Conservation (phyloP, 2,797 vertebrate species). For the Margarornis squamiger region DNA sequence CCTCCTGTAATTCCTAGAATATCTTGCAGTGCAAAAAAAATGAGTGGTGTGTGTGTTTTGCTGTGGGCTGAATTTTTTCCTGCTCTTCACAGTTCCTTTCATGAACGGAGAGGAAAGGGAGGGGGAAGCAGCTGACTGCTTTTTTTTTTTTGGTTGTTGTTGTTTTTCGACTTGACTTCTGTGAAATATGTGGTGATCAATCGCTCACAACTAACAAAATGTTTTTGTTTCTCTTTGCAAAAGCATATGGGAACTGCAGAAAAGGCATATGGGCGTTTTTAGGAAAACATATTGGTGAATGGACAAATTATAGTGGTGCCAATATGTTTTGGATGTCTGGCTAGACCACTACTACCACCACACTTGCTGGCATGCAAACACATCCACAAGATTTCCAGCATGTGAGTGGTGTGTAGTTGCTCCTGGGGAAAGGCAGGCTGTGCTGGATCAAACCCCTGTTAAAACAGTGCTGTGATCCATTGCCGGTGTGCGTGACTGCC, state of each 20-base stretch:
- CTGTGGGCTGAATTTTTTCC: constrained; percentile 59
- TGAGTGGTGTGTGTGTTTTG: constrained; percentile 50
- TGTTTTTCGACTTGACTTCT: constrained; percentile 71
- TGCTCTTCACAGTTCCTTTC: constrained; percentile 64
- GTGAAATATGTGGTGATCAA: constrained; percentile 77
- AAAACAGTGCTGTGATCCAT: not conserved
- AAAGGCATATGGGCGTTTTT: constrained; percentile 80
- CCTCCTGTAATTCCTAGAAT: constrained; percentile 65
- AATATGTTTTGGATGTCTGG: constrained; percentile 74
- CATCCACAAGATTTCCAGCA: constrained; percentile 22
- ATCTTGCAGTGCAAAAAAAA: constrained; percentile 41
- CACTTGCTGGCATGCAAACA: constrained; percentile 55
- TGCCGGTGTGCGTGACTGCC: not conserved
- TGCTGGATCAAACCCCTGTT: not conserved
- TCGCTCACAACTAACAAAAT: constrained; percentile 77
- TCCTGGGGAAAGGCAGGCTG: constrained; percentile 15
- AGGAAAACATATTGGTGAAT: constrained; percentile 79
- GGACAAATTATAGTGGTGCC: constrained; percentile 77
- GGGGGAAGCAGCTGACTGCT: constrained; percentile 70
- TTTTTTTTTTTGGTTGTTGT: constrained; percentile 60
- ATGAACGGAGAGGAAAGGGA: constrained; percentile 53
- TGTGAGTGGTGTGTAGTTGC: not conserved
- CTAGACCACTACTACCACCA: constrained; percentile 70
- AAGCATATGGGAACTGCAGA: constrained; percentile 80
- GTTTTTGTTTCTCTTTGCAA: constrained; percentile 77